Conservation (phyloP, 1,140 invertebrate species). For the Mycetomoellerius zeteki region DNA sequence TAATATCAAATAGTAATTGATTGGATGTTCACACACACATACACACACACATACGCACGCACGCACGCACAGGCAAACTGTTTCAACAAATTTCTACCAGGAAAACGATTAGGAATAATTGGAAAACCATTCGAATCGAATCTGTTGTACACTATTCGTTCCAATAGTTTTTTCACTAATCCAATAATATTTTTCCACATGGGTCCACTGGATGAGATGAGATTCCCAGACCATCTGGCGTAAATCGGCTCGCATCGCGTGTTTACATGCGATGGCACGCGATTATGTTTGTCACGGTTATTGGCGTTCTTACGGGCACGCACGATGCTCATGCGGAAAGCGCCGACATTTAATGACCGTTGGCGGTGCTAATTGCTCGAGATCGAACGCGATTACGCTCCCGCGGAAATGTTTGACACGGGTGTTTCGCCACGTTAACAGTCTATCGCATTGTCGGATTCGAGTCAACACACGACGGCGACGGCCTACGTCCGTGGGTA, state of each 20-base stretch:
- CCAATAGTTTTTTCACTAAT: no score
- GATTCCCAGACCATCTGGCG: constrained; percentile 12
- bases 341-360: constrained; percentile 67
- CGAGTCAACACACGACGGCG: background rate
- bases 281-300: constrained; percentile 56
- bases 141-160: no score
- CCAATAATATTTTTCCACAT: no score
- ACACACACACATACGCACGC: no score
- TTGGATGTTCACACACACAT: no score
- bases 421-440: constrained; percentile 32
- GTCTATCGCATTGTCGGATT: constrained; percentile 19
- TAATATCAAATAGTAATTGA: no score
- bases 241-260: constrained; percentile 23
- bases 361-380: constrained; percentile 72
- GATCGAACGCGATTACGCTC: constrained; percentile 70
- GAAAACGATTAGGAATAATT: no score
- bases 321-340: constrained; percentile 56
- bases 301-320: constrained; percentile 37
- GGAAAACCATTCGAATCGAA: no score
- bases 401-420: constrained; percentile 58
- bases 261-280: constrained; percentile 39
- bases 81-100: no score
- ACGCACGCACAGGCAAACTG: no score
- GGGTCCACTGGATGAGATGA: background rate
- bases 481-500: background rate